phyloP scores from a whole-genome alignment of 2,113 vertebrate species.

The Myotis lucifugus region DNA sequence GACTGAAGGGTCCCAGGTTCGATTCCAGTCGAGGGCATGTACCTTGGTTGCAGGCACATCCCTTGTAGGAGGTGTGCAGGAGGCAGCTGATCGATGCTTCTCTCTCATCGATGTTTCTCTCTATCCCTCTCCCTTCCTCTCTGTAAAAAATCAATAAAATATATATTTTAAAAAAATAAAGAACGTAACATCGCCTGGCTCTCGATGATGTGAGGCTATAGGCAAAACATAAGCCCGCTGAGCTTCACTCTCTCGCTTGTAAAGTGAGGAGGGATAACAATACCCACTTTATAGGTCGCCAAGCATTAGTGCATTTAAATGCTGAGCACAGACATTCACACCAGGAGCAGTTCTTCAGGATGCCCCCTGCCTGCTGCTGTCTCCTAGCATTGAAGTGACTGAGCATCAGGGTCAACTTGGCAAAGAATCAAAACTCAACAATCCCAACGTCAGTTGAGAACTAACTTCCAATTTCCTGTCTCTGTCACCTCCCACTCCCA shows the following conservation, averaged over 20 bases:
- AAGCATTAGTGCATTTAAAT: neutral
- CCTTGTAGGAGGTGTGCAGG: too few relatives aligned
- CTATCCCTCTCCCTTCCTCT: too few relatives aligned
- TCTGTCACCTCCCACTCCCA: neutral
- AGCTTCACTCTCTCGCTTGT: neutral
- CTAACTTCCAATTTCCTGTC: neutral
- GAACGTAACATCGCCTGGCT: too few relatives aligned
- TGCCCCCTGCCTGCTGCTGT: too few relatives aligned
- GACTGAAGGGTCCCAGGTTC: too few relatives aligned
- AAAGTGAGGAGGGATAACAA: neutral
- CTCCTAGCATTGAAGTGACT: neutral
- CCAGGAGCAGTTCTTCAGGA: neutral
- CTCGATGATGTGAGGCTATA: rapidly evolving
- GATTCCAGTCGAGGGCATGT: too few relatives aligned
- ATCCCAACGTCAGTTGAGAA: neutral
- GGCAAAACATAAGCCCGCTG: neutral
- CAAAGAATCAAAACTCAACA: neutral
- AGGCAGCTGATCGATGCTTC: too few relatives aligned
- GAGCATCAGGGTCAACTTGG: neutral
- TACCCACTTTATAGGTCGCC: rapidly evolving
- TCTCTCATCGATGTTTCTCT: too few relatives aligned
- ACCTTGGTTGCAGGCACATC: too few relatives aligned
- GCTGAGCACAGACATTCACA: neutral
- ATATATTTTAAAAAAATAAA: too few relatives aligned
- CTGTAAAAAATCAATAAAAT: too few relatives aligned